Evolutionary conservation across 2,113 vertebrate species (phyloP).

Genomic region (Eolophus roseicapilla): DNA sequence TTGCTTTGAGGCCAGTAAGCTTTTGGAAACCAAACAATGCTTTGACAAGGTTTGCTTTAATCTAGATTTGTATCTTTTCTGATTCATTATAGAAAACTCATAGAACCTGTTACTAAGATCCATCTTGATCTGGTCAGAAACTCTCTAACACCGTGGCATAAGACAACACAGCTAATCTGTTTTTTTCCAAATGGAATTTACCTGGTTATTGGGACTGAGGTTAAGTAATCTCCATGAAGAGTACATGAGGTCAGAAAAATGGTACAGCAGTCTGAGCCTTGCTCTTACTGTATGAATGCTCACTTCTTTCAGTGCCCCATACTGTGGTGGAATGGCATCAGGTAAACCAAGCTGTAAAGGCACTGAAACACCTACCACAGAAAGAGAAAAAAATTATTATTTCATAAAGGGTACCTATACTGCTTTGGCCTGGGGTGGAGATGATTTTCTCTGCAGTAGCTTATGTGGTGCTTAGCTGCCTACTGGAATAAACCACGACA

Average conservation of each 20-base stretch:
- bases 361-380: slow-evolving; percentile 78
- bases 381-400: neutral
- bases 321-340: slow-evolving; percentile 80
- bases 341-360: slow-evolving; percentile 84
- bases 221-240: slow-evolving; percentile 85
- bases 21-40: neutral
- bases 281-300: slow-evolving; percentile 81
- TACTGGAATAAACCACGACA: rapidly evolving
- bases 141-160: neutral
- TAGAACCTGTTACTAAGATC: neutral
- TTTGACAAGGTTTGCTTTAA: neutral
- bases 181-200: slow-evolving; percentile 22
- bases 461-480: neutral
- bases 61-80: rapidly evolving
- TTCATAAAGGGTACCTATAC: neutral
- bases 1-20: neutral
- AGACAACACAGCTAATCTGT: neutral
- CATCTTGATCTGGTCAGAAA: neutral
- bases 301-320: slow-evolving; percentile 80
- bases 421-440: neutral
- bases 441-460: neutral
- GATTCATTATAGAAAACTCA: neutral
- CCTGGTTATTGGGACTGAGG: slow-evolving; percentile 87
- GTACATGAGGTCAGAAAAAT: slow-evolving; percentile 89
- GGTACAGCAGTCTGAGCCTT: slow-evolving; percentile 82